These are phyloP conservation scores for Euspilapteryx auroguttella DNA, from an alignment of 2,888 invertebrate species.

Conservation along the genomic window DNA sequence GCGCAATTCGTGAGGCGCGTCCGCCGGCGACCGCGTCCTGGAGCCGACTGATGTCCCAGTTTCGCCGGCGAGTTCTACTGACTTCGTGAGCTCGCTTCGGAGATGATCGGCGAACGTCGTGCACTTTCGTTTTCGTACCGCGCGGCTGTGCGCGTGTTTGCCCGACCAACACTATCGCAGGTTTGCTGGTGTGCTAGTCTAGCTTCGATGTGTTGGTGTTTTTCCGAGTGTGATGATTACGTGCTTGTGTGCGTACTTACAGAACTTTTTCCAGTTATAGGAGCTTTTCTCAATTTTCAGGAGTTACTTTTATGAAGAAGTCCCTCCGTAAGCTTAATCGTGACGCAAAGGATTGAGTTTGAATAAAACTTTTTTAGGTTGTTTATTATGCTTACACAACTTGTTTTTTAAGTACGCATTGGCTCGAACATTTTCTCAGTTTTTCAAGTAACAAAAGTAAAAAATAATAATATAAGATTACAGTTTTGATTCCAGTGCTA, in stretches of 20 bases:
- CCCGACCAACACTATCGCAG: too few species aligned
- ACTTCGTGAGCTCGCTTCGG: slow-evolving; percentile 60
- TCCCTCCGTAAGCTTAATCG: too few species aligned
- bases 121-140: slow-evolving; percentile 60
- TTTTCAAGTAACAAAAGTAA: too few species aligned
- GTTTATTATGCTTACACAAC: too few species aligned
- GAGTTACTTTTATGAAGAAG: too few species aligned
- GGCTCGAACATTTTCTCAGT: too few species aligned
- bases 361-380: too few species aligned
- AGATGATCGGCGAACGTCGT: slow-evolving; percentile 45
- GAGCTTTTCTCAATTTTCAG: slow-evolving; percentile 53
- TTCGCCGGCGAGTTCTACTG: slow-evolving; percentile 59
- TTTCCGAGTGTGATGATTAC: slow-evolving; percentile 10
- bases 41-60: slow-evolving; percentile 69
- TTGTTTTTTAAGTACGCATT: too few species aligned
- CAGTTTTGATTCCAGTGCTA: too few species aligned
- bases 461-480: too few species aligned
- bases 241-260: slow-evolving; percentile 12
- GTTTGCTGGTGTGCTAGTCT: slow-evolving; percentile 5
- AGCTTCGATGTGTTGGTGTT: slow-evolving; percentile 5
- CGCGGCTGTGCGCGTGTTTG: slow-evolving; percentile 24
- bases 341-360: too few species aligned
- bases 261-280: slow-evolving; percentile 52
- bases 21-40: slow-evolving; percentile 50
- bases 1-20: slow-evolving; percentile 44